Conservation (phyloP, 2,113 vertebrate species). For the Peucedramus taeniatus region DNA sequence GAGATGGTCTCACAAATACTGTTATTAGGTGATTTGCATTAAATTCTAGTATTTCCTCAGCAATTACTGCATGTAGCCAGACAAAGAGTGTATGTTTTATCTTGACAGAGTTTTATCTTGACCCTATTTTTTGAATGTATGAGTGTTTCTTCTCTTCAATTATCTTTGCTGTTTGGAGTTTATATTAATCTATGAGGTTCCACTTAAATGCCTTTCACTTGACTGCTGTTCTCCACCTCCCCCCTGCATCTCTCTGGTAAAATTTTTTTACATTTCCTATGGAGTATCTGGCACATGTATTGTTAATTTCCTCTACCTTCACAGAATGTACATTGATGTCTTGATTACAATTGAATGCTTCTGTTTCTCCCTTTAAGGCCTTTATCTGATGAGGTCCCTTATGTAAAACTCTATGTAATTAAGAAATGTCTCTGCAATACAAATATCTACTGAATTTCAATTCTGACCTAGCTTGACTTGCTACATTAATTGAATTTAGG, state of each 20-base stretch:
- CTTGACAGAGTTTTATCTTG: background rate
- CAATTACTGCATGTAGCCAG: background rate
- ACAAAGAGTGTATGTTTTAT: background rate
- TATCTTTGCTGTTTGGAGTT: background rate
- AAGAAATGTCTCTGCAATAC: slow-evolving; percentile 31
- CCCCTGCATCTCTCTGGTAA: rapidly evolving
- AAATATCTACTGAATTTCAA: slow-evolving; percentile 50
- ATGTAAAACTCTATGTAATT: slow-evolving; percentile 15
- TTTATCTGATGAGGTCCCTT: background rate
- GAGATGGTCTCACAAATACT: background rate
- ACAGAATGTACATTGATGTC: background rate
- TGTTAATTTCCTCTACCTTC: background rate
- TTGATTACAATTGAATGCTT: background rate
- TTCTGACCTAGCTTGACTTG: slow-evolving; percentile 37
- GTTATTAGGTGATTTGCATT: background rate
- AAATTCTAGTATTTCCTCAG: background rate
- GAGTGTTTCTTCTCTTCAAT: background rate
- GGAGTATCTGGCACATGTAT: background rate
- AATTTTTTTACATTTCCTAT: background rate
- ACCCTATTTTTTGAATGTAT: background rate
- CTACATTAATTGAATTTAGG: slow-evolving; percentile 59
- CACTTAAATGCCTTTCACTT: background rate
- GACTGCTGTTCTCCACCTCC: background rate
- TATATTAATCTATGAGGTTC: background rate
- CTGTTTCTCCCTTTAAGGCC: background rate